Evolutionary conservation across 1,140 invertebrate genomes (phyloP).

Genomic region (Solenopsis invicta): DNA sequence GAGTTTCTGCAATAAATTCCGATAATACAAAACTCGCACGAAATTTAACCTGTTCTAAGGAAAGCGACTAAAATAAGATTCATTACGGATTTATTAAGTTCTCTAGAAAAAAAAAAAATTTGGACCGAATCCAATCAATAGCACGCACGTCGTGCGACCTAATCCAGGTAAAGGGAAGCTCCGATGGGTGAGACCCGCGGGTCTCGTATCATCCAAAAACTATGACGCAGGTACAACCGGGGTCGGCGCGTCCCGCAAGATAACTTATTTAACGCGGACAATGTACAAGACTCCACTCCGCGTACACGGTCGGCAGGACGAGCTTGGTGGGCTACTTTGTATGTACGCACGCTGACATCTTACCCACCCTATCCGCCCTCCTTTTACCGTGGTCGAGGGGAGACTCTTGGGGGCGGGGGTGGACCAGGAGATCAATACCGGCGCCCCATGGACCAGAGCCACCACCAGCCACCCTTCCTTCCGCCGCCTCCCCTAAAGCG

Average conservation of each 20-base stretch:
- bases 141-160: constrained; percentile 37
- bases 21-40: neutral
- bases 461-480: constrained; percentile 65
- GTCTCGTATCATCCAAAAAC: constrained; percentile 62
- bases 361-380: constrained; percentile 82
- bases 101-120: neutral
- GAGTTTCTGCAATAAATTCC: neutral
- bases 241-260: constrained; percentile 29
- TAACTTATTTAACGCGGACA: constrained; percentile 77
- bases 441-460: constrained; percentile 84
- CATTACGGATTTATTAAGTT: constrained; percentile 44
- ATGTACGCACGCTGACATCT: constrained; percentile 87
- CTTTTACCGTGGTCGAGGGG: constrained; percentile 75
- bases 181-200: constrained; percentile 40
- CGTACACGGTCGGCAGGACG: constrained; percentile 66
- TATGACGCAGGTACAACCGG: constrained; percentile 52
- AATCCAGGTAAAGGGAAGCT: constrained; percentile 47
- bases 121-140: constrained; percentile 51
- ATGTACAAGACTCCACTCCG: constrained; percentile 67
- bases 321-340: constrained; percentile 84
- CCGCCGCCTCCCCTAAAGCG: constrained; percentile 16
- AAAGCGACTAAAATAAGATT: neutral
- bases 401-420: constrained; percentile 69
- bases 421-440: constrained; percentile 83
- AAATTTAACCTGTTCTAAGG: neutral